Base-by-base conservation (phyloP, 2,797 vertebrate species). In the Myiotriccus ornatus region DNA sequence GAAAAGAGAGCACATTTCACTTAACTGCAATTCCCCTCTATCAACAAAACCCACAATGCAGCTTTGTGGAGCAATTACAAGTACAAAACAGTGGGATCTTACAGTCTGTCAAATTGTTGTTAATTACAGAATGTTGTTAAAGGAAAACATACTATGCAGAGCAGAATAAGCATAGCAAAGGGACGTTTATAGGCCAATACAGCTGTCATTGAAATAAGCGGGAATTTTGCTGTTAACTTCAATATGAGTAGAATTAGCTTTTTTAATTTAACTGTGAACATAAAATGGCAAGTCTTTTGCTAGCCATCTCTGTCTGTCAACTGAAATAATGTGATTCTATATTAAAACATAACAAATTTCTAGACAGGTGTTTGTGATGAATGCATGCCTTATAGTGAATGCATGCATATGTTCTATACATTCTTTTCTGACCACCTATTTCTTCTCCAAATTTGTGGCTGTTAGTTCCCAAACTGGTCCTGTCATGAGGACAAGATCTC, bases 101-200 rank as follows among this genome's bases (percentile, higher is more conserved):
- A 92, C 78, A 95, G 81, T 80, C 84, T 95, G 92, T 93, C 92
- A 95, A 84, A 93, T 44, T 92, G 78, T 77, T 95, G 87, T 95
- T 95, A 96, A 96, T 92, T 95, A 92, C 84, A 83, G 92, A 93
- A 94, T 83, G 93, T 89, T 95, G 84, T 95, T 85, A 93, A 95
- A 89, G 68, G 73, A 82, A 94, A 95, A 85, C 84, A 94, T 92
- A 83, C 62, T 85, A 94, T 53, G 74, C 75, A 50, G 60, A 89
- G 74, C 82, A 87, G 43, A 94, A 81, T 89, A 93, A 92, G 92
- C 89, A 89, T 93, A 94, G 95, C 94, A 96, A 95, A 93, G 53
- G 84, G 57, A 91, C 84, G 75, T 90, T 93, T 96, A 84, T 92
- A 87, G 84, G 65, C 78, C 84, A 89, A 89, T 91, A 86, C 87